Percentiles rank a stretch among this genome's conserved stretches.
phyloP scores from a whole-genome alignment of 1,140 invertebrate species.

The Anadara kagoshimensis region DNA sequence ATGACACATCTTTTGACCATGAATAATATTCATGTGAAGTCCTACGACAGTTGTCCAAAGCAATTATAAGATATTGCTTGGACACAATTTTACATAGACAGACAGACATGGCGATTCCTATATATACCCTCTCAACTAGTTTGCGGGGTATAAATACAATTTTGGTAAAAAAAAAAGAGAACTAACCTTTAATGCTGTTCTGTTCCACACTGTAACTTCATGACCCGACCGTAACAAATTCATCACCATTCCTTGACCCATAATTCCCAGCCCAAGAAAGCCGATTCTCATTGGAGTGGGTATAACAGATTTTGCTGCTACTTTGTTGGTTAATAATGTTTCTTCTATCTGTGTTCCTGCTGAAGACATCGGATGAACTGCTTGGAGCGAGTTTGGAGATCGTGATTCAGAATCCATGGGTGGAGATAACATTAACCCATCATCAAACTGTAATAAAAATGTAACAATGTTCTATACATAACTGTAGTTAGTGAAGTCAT shows the following conservation, averaged over 20 bases:
- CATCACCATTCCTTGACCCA: conserved; percentile 94
- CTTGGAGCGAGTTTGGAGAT: conserved; percentile 4
- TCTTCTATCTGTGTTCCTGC: conserved; percentile 54
- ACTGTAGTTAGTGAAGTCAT: too few relatives aligned
- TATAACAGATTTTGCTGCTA: conserved; percentile 77
- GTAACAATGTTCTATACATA: too few relatives aligned
- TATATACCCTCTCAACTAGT: too few relatives aligned
- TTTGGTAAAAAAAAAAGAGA: too few relatives aligned
- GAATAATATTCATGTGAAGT: too few relatives aligned
- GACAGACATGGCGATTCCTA: too few relatives aligned
- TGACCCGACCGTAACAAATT: conserved; percentile 96
- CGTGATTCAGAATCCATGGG: conserved; percentile 16
- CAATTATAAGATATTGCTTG: too few relatives aligned
- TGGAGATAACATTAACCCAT: conserved; percentile 30
- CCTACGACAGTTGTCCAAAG: too few relatives aligned
- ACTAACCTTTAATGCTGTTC: conserved; percentile 91
- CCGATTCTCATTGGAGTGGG: conserved; percentile 93
- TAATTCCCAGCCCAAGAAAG: conserved; percentile 95
- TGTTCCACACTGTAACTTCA: conserved; percentile 95
- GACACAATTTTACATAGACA: too few relatives aligned
- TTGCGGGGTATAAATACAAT: too few relatives aligned
- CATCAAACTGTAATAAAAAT: neutral
- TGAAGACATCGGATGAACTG: conserved; percentile 26
- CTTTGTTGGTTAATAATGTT: conserved; percentile 12
- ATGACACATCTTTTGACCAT: too few relatives aligned